Percentiles rank a stretch among this genome's conserved stretches.
phyloP scores from a whole-genome alignment of 2,113 vertebrate genomes.

The Rhea americana region DNA sequence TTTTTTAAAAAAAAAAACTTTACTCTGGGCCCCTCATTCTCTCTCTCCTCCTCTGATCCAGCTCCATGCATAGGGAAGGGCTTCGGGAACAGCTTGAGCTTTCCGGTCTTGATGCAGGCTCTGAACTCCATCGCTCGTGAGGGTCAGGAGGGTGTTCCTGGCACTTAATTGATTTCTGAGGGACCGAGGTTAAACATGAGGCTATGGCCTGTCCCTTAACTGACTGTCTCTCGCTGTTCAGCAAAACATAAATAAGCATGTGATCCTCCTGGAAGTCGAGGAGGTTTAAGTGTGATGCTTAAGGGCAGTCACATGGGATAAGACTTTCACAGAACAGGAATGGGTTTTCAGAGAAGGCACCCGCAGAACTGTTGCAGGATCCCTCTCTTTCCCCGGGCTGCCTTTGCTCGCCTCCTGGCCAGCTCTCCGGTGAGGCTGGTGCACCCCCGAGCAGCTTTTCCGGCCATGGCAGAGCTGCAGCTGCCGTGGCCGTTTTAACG shows the following conservation, averaged over 20 bases:
- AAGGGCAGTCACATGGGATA: background rate
- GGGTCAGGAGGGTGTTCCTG: background rate
- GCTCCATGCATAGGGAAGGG: background rate
- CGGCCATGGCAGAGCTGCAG: background rate
- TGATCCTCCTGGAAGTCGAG: background rate
- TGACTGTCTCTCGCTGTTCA: background rate
- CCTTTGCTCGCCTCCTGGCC: background rate
- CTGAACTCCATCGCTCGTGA: background rate
- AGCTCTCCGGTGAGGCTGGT: rapidly evolving
- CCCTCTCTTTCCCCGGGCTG: background rate
- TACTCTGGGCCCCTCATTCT: background rate
- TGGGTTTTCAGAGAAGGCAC: background rate
- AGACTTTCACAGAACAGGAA: background rate
- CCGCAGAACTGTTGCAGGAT: background rate
- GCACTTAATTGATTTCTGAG: background rate
- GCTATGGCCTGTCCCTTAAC: background rate
- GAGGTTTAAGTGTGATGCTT: background rate
- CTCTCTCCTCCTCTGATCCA: background rate
- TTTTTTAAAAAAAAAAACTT: background rate
- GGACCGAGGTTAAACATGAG: background rate
- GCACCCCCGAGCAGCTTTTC: background rate
- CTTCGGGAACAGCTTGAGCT: background rate
- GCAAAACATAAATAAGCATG: background rate
- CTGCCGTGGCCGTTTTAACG: background rate
- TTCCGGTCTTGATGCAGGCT: background rate